Evolutionary conservation across 2,797 vertebrate species (phyloP).

Genomic region (Eulemur albifrons): DNA sequence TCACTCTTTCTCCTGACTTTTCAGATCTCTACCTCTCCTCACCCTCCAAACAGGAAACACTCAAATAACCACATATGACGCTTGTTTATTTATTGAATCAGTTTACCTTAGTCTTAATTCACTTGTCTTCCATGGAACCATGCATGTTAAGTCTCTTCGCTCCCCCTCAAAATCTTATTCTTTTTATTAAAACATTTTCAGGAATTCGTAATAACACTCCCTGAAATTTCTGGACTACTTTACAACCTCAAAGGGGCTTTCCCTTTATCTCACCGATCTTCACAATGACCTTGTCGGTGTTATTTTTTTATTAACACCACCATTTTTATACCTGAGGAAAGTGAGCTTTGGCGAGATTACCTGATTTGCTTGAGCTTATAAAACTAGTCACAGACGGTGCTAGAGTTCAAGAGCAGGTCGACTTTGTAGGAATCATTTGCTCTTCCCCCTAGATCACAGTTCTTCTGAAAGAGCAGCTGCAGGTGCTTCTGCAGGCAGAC

Average conservation of each 20-base stretch:
- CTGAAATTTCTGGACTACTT: not conserved
- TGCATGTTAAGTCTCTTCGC: not conserved
- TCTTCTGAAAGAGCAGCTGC: not conserved
- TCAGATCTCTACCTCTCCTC: not conserved
- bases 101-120: not conserved
- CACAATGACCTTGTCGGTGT: not conserved
- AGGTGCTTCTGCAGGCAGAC: not conserved
- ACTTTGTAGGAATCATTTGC: not conserved
- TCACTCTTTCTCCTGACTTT: not conserved
- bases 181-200: not conserved
- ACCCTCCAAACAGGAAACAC: not conserved
- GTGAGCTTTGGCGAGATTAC: not conserved
- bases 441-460: not conserved
- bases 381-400: not conserved
- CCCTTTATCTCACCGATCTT: not conserved
- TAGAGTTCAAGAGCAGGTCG: not conserved
- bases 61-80: not conserved
- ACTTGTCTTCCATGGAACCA: not conserved
- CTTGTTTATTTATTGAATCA: not conserved
- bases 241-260: not conserved
- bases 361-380: not conserved
- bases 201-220: not conserved
- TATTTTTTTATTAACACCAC: not conserved
- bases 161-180: not conserved
- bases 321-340: not conserved